Base-by-base conservation (phyloP, 2,113 vertebrate species). In the Fregetta grallaria region DNA sequence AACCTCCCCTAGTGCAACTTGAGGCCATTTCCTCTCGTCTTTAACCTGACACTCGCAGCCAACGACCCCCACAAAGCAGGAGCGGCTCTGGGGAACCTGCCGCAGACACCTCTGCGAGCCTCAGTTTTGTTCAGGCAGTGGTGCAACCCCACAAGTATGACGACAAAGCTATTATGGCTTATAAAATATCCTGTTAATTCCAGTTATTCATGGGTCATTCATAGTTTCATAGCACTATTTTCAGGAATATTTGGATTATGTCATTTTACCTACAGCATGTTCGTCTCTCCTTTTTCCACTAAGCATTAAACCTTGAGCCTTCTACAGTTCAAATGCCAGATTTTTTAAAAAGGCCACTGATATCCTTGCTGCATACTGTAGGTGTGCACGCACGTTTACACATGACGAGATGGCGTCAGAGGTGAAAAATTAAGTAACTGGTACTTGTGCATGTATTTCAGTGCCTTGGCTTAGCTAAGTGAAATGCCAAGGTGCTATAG, bases 101-200 rank as follows among this genome's bases (percentile, higher is more conserved):
- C 1, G 0, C 11, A n/a, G 44, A 27, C 40, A 38, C 44, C 21
- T 49, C 77, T 38, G 23, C 1, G 1, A 44, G 55, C 30, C 11
- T 42, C 49, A 8, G 22, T 23, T 61, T 44, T 50, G 25, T 29
- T 55, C 52, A 62, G 45, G 20, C 40, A 15, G 32, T 32, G 40
- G 63, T 56, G 52, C 63, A 76, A 23, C 19, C 49, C 66, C 26
- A 34, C 16, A 23, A n/a, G 8, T 19, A 40, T 1, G 15, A 50
- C 13, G 21, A 25, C 47, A 75, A 75, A 71, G 52, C 18, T n/a
- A 26, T 76, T 56, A 50, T 1, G 19, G 68, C 21, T 61, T 15
- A 68, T 11, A 83, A 30, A 70, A 36, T 15, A 38, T 8, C 25
- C 27, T 73, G 40, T 30, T 20, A 74, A 68, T 63, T 63, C 11